Conservation (phyloP, 2,797 vertebrate genomes). For the Lacerta viridis region DNA sequence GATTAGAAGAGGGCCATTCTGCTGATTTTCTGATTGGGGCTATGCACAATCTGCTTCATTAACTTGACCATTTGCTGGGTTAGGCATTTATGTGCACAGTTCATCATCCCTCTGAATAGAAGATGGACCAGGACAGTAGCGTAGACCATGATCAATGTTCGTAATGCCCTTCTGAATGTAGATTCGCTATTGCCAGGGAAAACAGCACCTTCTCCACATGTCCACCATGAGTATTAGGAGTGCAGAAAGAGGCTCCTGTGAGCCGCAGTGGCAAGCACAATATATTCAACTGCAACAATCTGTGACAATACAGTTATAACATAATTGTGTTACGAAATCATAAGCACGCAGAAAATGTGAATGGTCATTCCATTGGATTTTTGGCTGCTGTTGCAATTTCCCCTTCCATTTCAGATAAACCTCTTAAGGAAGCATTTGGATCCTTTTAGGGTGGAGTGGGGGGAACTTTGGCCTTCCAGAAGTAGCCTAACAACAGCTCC, state of each 20-base stretch:
- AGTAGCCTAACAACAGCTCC: no score
- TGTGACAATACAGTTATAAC: no score
- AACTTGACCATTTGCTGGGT: neutral
- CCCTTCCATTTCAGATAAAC: no score
- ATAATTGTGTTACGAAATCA: no score
- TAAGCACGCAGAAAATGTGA: no score
- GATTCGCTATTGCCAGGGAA: neutral
- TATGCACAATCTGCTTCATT: neutral
- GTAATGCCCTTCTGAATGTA: neutral
- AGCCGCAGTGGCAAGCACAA: no score
- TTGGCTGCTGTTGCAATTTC: no score
- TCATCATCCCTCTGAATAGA: neutral
- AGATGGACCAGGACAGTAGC: neutral
- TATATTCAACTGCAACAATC: no score
- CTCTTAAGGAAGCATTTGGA: no score
- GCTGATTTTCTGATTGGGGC: neutral
- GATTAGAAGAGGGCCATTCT: neutral
- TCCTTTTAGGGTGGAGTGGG: no score
- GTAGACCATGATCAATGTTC: neutral
- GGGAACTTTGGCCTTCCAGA: no score
- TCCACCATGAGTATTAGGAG: neutral
- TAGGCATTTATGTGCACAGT: neutral
- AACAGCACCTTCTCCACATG: neutral
- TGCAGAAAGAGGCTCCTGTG: neutral
- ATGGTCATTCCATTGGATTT: no score